Evolutionary conservation across 2,113 vertebrate genomes (phyloP), one percentile per base, ranked within the genome.

Genomic region (Melozone crissalis): DNA sequence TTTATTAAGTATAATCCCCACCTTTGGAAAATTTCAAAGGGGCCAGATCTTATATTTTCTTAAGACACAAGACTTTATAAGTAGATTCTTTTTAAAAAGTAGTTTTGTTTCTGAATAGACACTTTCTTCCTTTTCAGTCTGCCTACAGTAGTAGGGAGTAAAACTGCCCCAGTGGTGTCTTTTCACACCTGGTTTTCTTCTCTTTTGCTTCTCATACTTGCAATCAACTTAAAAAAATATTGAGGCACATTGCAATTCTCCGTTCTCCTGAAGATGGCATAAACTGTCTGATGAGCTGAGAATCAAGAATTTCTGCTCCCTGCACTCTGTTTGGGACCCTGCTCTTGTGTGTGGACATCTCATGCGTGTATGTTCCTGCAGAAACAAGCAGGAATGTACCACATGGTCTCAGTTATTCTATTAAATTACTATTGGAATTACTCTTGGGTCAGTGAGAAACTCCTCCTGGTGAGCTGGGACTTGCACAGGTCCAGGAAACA

Each of bases 401-500:
- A 11, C 7, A 18, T 5, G 7, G 7, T 76, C 18, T 76, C 46
- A 17, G 58, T 89, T 81, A 61, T 66, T 69, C 39, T 63, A 15
- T 58, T 58, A 23, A 58, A n/a, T 58, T n/a, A n/a, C 13, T 23
- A n/a, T 23, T 58, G 33, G 7, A 41, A 55, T 69, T 83, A 31
- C 19, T n/a, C 0, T 1, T 27, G 27, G 35, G 58, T 33, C 27
- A 57, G 17, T 0, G 0, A 54, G 43, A 75, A 26, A 15, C 24
- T 52, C 49, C 47, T 80, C 22, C 9, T 67, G 43, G 21, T 69
- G 28, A 41, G 51, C 31, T 39, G 54, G 49, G 22, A 44, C 43
- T 54, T 51, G 6, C 26, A 71, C 22, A 66, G 18, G 21, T 47
- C 7, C 28, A 23, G 58, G 28, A 75, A 74, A 71, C 7, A 10